phyloP scores from a whole-genome alignment of 2,888 invertebrate species.

The Rambutsinella grinnellia region DNA sequence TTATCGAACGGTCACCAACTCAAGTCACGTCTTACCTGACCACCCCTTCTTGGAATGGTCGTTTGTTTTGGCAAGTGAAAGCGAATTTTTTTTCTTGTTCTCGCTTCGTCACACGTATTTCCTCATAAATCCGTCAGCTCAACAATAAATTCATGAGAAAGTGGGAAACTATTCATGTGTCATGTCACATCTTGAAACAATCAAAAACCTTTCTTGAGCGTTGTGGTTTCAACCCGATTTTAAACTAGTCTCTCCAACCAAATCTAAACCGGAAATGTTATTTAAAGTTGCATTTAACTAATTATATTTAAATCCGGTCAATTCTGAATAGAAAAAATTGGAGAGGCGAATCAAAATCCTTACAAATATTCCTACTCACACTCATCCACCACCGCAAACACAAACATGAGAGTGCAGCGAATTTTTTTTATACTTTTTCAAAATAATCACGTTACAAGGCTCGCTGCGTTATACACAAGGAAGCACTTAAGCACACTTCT shows the following conservation, averaged over 20 bases:
- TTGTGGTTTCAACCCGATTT: too few relatives aligned
- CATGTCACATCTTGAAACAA: not conserved
- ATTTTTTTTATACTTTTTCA: not conserved
- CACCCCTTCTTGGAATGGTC: not conserved
- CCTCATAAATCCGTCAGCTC: constrained; percentile 23
- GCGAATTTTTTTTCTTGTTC: too few relatives aligned
- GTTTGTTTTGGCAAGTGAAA: not conserved
- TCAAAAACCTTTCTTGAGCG: too few relatives aligned
- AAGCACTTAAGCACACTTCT: constrained; percentile 54
- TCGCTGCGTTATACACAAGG: constrained; percentile 46
- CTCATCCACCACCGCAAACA: not conserved
- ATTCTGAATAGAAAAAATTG: too few relatives aligned
- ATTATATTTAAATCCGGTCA: too few relatives aligned
- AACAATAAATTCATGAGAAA: not conserved
- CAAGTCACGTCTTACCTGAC: not conserved
- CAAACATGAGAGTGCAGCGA: not conserved
- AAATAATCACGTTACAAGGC: constrained; percentile 52
- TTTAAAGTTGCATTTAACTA: too few relatives aligned
- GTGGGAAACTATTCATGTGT: not conserved
- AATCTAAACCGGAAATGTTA: too few relatives aligned
- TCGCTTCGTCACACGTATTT: constrained; percentile 1
- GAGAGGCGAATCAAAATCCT: too few relatives aligned
- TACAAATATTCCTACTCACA: not conserved
- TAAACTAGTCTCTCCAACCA: too few relatives aligned
- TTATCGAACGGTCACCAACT: too few relatives aligned